Evolutionary conservation across 2,113 vertebrate species (phyloP).

Genomic region (Coturnix japonica): DNA sequence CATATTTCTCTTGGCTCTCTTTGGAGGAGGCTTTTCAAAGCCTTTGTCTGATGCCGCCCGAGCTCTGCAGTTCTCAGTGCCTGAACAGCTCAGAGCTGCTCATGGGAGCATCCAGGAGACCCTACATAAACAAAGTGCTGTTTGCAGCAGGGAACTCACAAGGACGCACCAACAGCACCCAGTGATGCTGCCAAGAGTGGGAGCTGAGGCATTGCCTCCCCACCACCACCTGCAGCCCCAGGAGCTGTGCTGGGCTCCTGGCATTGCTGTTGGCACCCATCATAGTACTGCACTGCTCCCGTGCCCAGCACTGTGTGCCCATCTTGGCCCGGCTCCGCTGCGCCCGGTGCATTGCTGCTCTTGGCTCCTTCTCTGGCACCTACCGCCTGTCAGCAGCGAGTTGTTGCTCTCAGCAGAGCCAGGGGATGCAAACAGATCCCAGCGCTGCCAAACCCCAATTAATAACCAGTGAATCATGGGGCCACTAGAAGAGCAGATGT

Average conservation of each 20-base stretch:
- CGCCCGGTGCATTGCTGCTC: not conserved
- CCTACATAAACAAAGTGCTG: fast-evolving
- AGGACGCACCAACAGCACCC: not conserved
- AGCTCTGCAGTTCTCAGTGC: not conserved
- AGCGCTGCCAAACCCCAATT: conserved; percentile 44
- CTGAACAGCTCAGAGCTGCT: fast-evolving
- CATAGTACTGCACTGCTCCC: fast-evolving
- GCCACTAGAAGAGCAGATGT: conserved; percentile 61
- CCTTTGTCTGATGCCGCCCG: not conserved
- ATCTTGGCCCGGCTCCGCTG: not conserved
- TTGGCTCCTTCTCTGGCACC: not conserved
- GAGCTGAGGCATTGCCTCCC: not conserved
- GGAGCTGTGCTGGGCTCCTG: not conserved
- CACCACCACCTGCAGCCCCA: fast-evolving
- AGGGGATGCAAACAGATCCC: conserved; percentile 50
- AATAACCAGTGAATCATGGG: conserved; percentile 59
- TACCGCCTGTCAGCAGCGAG: not conserved
- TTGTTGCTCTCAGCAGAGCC: conserved; percentile 59
- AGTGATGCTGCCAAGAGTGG: not conserved
- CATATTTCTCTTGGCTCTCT: not conserved
- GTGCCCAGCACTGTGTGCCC: fast-evolving
- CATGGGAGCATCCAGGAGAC: not conserved
- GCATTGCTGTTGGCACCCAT: not conserved
- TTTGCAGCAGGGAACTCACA: not conserved
- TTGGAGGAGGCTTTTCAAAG: not conserved